These are phyloP conservation scores for Pangasius sanitwongsei DNA, from an alignment of 2,797 vertebrate genomes.

Conservation along the genomic window DNA sequence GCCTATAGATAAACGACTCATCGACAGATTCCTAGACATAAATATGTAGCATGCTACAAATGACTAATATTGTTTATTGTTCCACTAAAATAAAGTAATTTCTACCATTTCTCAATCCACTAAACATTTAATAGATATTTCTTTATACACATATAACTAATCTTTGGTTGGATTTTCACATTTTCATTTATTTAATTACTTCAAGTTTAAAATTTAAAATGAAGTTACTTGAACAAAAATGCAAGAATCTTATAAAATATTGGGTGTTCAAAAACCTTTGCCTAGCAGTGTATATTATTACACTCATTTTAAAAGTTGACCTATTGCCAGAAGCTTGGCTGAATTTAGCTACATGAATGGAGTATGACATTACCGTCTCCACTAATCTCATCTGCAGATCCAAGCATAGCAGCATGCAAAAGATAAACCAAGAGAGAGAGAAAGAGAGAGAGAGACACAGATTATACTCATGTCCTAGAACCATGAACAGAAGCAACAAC, in stretches of 20 bases:
- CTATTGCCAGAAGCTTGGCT: background rate
- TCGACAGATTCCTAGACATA: background rate
- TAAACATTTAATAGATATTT: background rate
- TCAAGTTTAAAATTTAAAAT: background rate
- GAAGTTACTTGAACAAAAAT: background rate
- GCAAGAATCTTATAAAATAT: background rate
- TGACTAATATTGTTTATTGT: background rate
- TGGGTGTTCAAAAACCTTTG: background rate
- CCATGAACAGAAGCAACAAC: slow-evolving; percentile 3
- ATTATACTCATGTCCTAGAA: background rate
- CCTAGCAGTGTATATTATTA: slow-evolving; percentile 2
- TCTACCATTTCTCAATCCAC: background rate
- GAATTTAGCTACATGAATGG: slow-evolving; percentile 51
- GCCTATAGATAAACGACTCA: background rate
- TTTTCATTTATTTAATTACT: too few relatives aligned
- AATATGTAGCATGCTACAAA: background rate
- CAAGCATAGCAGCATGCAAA: slow-evolving; percentile 79
- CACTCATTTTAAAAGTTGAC: background rate
- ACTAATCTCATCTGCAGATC: slow-evolving; percentile 91
- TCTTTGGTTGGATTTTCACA: too few relatives aligned
- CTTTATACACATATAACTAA: background rate
- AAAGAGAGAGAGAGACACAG: slow-evolving; percentile 14
- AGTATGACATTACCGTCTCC: slow-evolving; percentile 85
- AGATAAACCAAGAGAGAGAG: slow-evolving; percentile 50
- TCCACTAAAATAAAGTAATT: background rate